These are phyloP conservation scores for Tringa solitaria DNA, from an alignment of 2,113 vertebrate genomes.

Conservation along the genomic window DNA sequence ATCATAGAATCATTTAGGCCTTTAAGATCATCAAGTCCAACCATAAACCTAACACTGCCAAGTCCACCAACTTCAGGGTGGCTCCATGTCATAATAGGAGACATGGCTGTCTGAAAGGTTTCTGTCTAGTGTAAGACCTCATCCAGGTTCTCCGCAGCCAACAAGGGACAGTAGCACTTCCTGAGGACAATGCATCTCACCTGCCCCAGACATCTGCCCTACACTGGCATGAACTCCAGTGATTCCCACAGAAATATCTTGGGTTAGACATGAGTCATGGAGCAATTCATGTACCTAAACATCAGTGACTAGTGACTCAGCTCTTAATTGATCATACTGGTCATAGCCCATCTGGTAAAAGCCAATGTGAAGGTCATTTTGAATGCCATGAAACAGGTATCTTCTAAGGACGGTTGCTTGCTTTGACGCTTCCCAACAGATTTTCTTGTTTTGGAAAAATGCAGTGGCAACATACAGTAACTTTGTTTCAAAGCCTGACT, in stretches of 20 bases:
- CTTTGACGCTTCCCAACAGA: not conserved
- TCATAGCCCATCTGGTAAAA: not conserved
- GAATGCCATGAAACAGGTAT: not conserved
- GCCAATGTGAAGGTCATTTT: not conserved
- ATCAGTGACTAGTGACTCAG: not conserved
- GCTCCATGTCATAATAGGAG: rapidly evolving
- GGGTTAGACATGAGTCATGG: conserved; percentile 4
- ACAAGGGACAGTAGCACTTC: not conserved
- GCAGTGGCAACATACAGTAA: not conserved
- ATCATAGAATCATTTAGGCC: not conserved
- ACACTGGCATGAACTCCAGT: not conserved
- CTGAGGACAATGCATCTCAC: not conserved
- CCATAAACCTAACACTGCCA: not conserved
- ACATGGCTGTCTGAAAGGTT: not conserved
- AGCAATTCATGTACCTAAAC: not conserved
- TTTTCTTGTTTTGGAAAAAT: not conserved
- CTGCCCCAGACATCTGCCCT: not conserved
- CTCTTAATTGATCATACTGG: not conserved
- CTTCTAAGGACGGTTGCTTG: not conserved
- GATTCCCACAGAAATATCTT: not conserved
- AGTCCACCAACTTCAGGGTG: not conserved
- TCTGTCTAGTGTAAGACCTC: not conserved
- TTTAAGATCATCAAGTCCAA: not conserved
- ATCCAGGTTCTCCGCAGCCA: not conserved
- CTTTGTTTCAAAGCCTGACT: not conserved